Percentiles rank a stretch among this genome's conserved stretches.
Conservation (phyloP, 2,113 vertebrate species). For the Cephalopholis sonnerati region DNA sequence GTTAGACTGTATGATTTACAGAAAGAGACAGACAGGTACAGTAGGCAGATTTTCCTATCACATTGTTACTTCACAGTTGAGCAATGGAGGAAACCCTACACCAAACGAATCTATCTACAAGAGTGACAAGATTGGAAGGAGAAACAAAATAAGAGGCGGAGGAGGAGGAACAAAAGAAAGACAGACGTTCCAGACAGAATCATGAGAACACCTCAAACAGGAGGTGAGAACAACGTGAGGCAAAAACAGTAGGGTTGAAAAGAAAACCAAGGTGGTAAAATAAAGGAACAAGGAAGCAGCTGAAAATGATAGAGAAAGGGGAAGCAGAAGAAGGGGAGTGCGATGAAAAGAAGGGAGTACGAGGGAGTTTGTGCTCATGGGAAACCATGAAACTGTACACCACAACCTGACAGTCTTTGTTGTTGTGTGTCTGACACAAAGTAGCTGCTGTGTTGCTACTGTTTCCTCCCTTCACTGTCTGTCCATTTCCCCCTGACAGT, state of each 20-base stretch:
- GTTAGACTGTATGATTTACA: conserved; percentile 44
- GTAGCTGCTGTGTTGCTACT: conserved; percentile 50
- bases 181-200: conserved; percentile 40
- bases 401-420: conserved; percentile 42
- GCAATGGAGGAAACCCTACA: conserved; percentile 23
- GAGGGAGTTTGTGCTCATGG: conserved; percentile 17
- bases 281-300: conserved; percentile 19
- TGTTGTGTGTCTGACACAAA: conserved; percentile 42
- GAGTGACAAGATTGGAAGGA: conserved; percentile 29
- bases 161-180: conserved; percentile 31
- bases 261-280: background rate
- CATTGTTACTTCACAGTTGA: conserved; percentile 45
- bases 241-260: background rate
- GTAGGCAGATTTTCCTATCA: conserved; percentile 28
- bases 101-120: conserved; percentile 43
- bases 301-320: conserved; percentile 17
- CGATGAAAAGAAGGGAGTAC: conserved; percentile 21
- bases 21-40: conserved; percentile 26
- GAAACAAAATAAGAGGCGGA: conserved; percentile 28
- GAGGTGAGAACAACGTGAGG: conserved; percentile 6
- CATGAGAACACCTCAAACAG: conserved; percentile 28
- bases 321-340: conserved; percentile 6
- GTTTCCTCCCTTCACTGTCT: conserved; percentile 46
- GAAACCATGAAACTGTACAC: conserved; percentile 59
- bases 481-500: conserved; percentile 13